Conservation (phyloP, 2,888 invertebrate genomes). For the Eilema sororculum region DNA sequence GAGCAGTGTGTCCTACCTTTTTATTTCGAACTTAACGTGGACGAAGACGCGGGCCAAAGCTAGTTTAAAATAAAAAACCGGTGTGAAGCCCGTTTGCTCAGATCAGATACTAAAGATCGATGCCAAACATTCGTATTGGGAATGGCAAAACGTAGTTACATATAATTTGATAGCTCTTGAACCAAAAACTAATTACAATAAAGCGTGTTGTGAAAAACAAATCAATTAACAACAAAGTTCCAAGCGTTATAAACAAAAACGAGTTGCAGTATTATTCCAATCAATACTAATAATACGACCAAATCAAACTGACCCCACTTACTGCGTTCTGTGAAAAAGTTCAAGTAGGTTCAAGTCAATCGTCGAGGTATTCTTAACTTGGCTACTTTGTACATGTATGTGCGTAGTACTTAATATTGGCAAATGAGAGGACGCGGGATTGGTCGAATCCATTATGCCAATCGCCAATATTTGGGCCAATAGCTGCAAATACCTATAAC, state of each 20-base stretch:
- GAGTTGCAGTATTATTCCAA: slow-evolving; percentile 41
- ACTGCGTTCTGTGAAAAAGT: slow-evolving; percentile 19
- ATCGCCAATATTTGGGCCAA: slow-evolving; percentile 41
- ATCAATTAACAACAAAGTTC: slow-evolving; percentile 36
- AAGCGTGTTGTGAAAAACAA: not conserved
- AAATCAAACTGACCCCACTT: slow-evolving; percentile 25
- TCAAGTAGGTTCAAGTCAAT: slow-evolving; percentile 32
- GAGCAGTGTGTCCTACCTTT: no score
- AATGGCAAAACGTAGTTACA: no score
- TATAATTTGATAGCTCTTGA: not conserved
- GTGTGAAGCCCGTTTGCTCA: no score
- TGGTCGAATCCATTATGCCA: slow-evolving; percentile 18
- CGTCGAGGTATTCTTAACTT: slow-evolving; percentile 28
- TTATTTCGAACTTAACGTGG: no score
- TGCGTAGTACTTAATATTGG: slow-evolving; percentile 16
- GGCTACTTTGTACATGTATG: slow-evolving; percentile 15
- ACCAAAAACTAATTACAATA: not conserved
- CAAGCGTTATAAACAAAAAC: slow-evolving; percentile 28
- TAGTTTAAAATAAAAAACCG: no score
- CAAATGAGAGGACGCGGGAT: slow-evolving; percentile 26
- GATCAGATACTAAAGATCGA: no score
- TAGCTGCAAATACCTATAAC: not conserved
- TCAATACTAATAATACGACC: slow-evolving; percentile 19
- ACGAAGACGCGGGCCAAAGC: no score
- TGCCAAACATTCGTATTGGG: no score